A percentile compares a stretch with the other conserved stretches of the same genome.
Evolutionary conservation across 2,888 invertebrate species (phyloP).

Genomic region (Rhingia campestris): DNA sequence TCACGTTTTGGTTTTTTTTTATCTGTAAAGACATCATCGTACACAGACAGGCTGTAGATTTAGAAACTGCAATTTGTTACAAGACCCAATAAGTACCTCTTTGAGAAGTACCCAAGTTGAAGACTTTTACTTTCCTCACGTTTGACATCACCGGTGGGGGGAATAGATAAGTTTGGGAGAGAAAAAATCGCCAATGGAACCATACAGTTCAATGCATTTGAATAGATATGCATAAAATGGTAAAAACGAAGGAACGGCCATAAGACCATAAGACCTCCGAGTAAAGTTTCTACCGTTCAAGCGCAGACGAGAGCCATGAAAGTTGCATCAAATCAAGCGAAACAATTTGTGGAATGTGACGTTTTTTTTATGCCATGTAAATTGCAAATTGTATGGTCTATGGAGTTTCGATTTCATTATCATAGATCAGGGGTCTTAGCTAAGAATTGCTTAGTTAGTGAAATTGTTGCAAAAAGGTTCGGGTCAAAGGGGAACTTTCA

Average conservation of each 20-base stretch:
- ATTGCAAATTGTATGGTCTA: constrained; percentile 47
- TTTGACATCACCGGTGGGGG: constrained; percentile 11
- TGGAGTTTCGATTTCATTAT: constrained; percentile 17
- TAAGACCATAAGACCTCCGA: neutral
- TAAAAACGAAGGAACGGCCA: neutral
- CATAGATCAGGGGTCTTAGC: constrained; percentile 30
- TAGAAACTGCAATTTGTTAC: constrained; percentile 62
- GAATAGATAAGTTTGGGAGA: constrained; percentile 32
- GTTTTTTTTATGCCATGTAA: constrained; percentile 17
- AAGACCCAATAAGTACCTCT: constrained; percentile 52
- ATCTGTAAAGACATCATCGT: constrained; percentile 31
- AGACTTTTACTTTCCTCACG: constrained; percentile 68
- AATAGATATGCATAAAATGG: constrained; percentile 58
- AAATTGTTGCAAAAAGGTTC: neutral
- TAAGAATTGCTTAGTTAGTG: constrained; percentile 2
- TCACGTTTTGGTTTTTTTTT: constrained; percentile 48
- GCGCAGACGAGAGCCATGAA: constrained; percentile 49
- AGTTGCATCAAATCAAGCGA: constrained; percentile 67
- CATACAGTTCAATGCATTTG: constrained; percentile 34
- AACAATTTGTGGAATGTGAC: constrained; percentile 56
- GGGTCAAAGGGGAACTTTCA: constrained; percentile 28
- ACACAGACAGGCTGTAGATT: constrained; percentile 45
- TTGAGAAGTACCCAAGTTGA: constrained; percentile 37
- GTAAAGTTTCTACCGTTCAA: constrained; percentile 10
- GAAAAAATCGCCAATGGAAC: constrained; percentile 21